These are phyloP conservation scores for Spea multiplicata DNA, from an alignment of 2,113 vertebrate genomes.

Conservation along the genomic window DNA sequence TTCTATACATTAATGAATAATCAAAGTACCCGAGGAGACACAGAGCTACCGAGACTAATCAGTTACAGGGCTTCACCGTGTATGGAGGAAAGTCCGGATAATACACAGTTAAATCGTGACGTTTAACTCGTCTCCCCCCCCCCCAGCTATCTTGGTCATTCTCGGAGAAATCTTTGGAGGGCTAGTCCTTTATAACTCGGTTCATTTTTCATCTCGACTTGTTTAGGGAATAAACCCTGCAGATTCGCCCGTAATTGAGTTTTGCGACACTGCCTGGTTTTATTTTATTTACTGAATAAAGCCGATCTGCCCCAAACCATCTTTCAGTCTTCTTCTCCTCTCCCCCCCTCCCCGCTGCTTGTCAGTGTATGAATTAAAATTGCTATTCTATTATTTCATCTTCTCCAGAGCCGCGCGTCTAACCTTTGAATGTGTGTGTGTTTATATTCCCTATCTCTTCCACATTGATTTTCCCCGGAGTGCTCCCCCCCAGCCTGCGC, in stretches of 20 bases:
- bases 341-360: not conserved
- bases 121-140: no score
- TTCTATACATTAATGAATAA: no score
- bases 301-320: not conserved
- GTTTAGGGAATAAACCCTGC: not conserved
- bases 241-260: no score
- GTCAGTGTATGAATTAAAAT: constrained; percentile 32
- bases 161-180: no score
- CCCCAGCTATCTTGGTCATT: no score
- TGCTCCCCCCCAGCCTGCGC: not conserved
- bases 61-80: no score
- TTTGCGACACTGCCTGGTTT: not conserved
- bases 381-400: constrained; percentile 27
- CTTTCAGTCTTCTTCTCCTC: not conserved
- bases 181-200: no score
- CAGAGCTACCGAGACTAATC: no score
- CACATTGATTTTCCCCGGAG: constrained; percentile 22
- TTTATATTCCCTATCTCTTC: constrained; percentile 23
- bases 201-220: no score
- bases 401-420: not conserved
- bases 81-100: no score
- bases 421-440: constrained; percentile 30
- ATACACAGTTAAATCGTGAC: no score
- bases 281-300: constrained; percentile 9
- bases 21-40: no score